phyloP scores from a whole-genome alignment of 2,797 vertebrate species.

The Taenioides sp. region DNA sequence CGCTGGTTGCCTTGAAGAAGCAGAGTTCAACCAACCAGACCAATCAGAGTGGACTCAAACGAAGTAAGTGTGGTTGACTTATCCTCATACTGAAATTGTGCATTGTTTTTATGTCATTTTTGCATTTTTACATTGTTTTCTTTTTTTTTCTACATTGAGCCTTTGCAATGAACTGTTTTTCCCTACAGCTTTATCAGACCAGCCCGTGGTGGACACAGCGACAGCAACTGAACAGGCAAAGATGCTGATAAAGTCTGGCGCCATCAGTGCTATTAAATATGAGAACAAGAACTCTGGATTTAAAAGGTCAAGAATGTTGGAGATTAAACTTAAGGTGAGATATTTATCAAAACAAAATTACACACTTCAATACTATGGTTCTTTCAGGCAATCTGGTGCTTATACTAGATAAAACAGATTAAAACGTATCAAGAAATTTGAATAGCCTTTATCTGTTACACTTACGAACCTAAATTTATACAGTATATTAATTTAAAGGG shows the following conservation, averaged over 20 bases:
- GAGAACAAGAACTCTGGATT: constrained; percentile 96
- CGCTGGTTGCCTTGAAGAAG: constrained; percentile 89
- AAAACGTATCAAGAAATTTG: not conserved
- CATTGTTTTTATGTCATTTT: too few species aligned
- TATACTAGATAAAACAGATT: not conserved
- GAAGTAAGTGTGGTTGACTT: constrained; percentile 77
- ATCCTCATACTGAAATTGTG: too few species aligned
- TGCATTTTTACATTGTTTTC: not conserved
- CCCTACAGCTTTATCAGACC: constrained; percentile 87
- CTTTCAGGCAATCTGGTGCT: not conserved
- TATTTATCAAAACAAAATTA: not conserved
- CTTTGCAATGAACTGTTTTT: not conserved
- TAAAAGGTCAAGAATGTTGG: constrained; percentile 90
- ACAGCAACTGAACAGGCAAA: constrained; percentile 94
- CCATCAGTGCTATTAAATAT: constrained; percentile 93
- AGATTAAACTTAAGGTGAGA: constrained; percentile 90
- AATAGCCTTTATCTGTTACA: too few species aligned
- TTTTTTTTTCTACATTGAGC: not conserved
- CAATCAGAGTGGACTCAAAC: constrained; percentile 90
- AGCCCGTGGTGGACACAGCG: constrained; percentile 90
- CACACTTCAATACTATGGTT: not conserved
- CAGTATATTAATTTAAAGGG: too few species aligned
- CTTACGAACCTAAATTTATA: too few species aligned
- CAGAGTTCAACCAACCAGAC: constrained; percentile 88
- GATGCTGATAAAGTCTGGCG: constrained; percentile 92